Evolutionary conservation across 1,140 invertebrate genomes (phyloP).

Genomic region (Dendroctonus valens): DNA sequence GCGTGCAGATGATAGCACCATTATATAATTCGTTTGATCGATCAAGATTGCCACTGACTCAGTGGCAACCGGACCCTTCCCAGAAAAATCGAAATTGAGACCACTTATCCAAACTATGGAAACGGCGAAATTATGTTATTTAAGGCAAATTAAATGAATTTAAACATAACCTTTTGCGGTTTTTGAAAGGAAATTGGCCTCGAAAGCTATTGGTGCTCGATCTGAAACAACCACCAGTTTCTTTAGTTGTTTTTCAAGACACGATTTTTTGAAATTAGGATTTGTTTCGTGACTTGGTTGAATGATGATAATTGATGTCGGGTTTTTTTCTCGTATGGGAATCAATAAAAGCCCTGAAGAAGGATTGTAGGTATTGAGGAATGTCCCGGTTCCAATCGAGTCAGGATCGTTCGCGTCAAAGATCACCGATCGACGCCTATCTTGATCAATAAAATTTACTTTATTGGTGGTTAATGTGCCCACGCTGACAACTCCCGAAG

Average conservation of each 20-base stretch:
- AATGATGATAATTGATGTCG: too few relatives aligned
- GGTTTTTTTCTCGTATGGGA: too few relatives aligned
- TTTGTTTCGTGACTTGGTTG: too few relatives aligned
- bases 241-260: too few relatives aligned
- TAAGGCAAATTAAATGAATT: conserved; percentile 1
- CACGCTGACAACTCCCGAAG: conserved; percentile 23
- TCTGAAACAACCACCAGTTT: conserved; percentile 2
- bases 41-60: conserved; percentile 15
- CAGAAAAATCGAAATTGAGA: conserved; percentile 18
- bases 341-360: too few relatives aligned
- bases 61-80: conserved; percentile 9
- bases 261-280: too few relatives aligned
- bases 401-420: neutral
- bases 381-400: neutral
- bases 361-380: too few relatives aligned
- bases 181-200: conserved; percentile 1
- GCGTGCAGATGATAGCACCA: conserved; percentile 20
- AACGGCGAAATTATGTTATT: conserved; percentile 25
- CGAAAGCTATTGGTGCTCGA: conserved; percentile 6
- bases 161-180: conserved; percentile 13
- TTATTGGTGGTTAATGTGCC: conserved; percentile 23
- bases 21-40: conserved; percentile 14
- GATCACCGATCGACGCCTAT: conserved; percentile 5
- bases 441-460: conserved; percentile 23
- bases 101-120: neutral